phyloP scores from a whole-genome alignment of 2,797 vertebrate species.

The Lepidocolaptes lacrymiger region DNA sequence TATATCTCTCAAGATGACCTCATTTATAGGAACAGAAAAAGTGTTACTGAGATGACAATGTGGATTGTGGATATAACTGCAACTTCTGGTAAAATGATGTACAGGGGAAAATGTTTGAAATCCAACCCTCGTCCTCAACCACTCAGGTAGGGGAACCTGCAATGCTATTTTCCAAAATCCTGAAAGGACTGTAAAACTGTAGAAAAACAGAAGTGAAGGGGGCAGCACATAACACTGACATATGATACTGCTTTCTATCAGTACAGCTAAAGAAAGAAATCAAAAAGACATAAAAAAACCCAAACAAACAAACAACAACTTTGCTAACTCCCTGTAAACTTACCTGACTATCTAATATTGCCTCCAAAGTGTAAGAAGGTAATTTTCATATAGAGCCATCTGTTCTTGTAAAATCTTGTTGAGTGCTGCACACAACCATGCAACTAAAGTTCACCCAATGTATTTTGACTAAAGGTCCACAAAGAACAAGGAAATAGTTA shows the following conservation, averaged over 20 bases:
- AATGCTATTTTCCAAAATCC: background rate
- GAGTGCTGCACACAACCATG: background rate
- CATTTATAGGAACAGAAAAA: background rate
- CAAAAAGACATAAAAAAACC: background rate
- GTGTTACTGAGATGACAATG: background rate
- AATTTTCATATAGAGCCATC: background rate
- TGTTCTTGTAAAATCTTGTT: background rate
- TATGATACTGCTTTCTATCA: background rate
- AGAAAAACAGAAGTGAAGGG: background rate
- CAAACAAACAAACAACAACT: background rate
- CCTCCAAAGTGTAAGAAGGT: background rate
- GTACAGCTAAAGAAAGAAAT: background rate
- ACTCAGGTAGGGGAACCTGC: background rate
- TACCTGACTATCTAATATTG: background rate
- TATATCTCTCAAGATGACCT: background rate
- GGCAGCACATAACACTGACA: background rate
- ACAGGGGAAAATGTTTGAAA: background rate
- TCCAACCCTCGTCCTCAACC: background rate
- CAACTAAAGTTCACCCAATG: fast-evolving
- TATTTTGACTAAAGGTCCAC: background rate
- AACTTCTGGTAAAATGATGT: background rate
- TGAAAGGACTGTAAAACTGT: background rate
- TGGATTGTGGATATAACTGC: background rate
- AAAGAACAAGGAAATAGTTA: background rate
- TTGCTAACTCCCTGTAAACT: background rate